These are phyloP conservation scores for Polypterus bichir DNA, from an alignment of 2,113 vertebrate genomes.

Conservation along the genomic window DNA sequence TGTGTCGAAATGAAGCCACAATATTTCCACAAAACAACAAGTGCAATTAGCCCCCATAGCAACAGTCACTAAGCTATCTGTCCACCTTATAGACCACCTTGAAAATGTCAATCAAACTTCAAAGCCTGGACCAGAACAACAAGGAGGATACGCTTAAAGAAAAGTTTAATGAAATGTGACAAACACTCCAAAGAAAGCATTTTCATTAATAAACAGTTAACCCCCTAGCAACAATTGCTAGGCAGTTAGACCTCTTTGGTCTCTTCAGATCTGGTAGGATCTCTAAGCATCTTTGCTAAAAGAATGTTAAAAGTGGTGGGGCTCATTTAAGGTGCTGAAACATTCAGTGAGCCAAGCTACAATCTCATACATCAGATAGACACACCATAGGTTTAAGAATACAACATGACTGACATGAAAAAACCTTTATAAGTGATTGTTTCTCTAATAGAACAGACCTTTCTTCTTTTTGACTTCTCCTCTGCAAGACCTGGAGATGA, in stretches of 20 bases:
- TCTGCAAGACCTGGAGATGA: too few species aligned
- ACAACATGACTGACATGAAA: too few species aligned
- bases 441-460: too few species aligned
- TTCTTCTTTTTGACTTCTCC: too few species aligned
- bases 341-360: too few species aligned
- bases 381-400: too few species aligned
- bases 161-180: slow-evolving; percentile 12
- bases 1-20: not conserved
- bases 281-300: too few species aligned
- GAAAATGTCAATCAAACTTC: not conserved
- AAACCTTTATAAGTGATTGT: too few species aligned
- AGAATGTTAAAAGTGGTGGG: too few species aligned
- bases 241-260: slow-evolving; percentile 4
- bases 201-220: slow-evolving; percentile 17
- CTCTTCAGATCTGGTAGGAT: slow-evolving; percentile 1
- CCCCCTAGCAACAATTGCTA: slow-evolving; percentile 16
- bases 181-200: slow-evolving; percentile 15
- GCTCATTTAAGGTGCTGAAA: too few species aligned
- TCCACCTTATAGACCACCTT: not conserved
- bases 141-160: slow-evolving; percentile 3
- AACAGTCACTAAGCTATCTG: slow-evolving; percentile 8
- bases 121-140: slow-evolving; percentile 1
- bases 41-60: not conserved
- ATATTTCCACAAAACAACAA: not conserved
- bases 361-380: too few species aligned